phyloP scores from a whole-genome alignment of 1,140 invertebrate species.

The Nixonia krombeini region DNA sequence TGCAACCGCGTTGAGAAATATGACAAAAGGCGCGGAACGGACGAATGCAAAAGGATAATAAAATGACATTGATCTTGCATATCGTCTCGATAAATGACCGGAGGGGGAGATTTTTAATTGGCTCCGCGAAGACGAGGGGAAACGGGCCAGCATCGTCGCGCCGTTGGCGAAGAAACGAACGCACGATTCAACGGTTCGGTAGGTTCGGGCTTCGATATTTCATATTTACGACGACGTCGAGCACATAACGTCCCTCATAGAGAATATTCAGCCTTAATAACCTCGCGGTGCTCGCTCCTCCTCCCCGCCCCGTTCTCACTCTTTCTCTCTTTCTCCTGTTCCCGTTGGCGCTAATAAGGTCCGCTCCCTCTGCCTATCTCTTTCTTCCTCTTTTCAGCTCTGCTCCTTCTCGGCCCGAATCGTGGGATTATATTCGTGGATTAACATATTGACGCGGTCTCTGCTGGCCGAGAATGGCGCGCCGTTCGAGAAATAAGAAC shows the following conservation, averaged over 20 bases:
- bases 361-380: constrained; percentile 37
- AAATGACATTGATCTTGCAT: constrained; percentile 33
- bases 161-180: constrained; percentile 47
- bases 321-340: constrained; percentile 13
- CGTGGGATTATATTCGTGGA: constrained; percentile 66
- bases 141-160: constrained; percentile 33
- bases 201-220: constrained; percentile 64
- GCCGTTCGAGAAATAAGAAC: constrained; percentile 53
- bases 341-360: constrained; percentile 41
- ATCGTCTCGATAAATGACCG: constrained; percentile 36
- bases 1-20: constrained; percentile 3
- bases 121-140: constrained; percentile 33
- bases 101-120: constrained; percentile 52
- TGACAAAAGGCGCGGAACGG: constrained; percentile 16
- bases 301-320: constrained; percentile 8
- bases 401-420: constrained; percentile 41
- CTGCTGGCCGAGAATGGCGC: constrained; percentile 31
- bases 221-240: constrained; percentile 68
- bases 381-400: constrained; percentile 39
- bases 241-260: constrained; percentile 54
- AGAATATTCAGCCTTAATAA: constrained; percentile 66
- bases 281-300: constrained; percentile 42
- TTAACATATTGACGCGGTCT: constrained; percentile 70
- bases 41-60: constrained; percentile 19
- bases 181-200: constrained; percentile 45